Evolutionary conservation across 2,888 invertebrate genomes (phyloP).

Genomic region (Napeogenes inachia): DNA sequence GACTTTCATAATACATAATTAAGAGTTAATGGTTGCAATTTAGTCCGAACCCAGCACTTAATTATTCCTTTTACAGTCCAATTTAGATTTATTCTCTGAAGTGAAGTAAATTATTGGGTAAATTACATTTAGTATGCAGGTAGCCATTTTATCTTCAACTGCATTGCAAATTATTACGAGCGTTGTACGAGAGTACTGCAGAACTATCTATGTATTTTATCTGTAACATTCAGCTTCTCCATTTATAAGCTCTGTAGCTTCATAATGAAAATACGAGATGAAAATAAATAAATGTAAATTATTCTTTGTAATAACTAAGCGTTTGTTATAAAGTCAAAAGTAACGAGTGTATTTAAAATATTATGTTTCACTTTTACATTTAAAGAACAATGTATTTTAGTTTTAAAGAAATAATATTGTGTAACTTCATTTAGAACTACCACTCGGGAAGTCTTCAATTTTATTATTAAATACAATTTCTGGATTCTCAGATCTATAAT

Average conservation of each 20-base stretch:
- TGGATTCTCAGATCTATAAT: slow-evolving; percentile 9
- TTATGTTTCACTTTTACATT: not conserved
- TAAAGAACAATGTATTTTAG: not conserved
- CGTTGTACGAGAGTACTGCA: slow-evolving; percentile 21
- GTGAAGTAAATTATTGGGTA: slow-evolving; percentile 25
- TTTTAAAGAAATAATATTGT: slow-evolving; percentile 13
- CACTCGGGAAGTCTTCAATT: slow-evolving; percentile 8
- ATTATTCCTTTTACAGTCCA: no score
- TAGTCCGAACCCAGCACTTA: no score
- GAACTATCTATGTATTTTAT: slow-evolving; percentile 23
- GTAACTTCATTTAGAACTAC: not conserved
- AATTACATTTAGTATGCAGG: slow-evolving; percentile 29
- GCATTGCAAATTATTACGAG: slow-evolving; percentile 23
- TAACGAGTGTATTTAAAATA: no score
- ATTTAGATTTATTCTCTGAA: slow-evolving; percentile 13
- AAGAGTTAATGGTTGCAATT: no score
- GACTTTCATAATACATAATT: no score
- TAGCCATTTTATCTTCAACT: slow-evolving; percentile 24
- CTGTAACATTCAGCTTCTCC: slow-evolving; percentile 9
- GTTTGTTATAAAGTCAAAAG: no score
- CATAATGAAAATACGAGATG: no score
- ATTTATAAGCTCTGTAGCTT: not conserved
- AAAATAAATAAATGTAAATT: no score
- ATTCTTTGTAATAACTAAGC: no score
- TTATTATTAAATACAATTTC: slow-evolving; percentile 13